phyloP scores from a whole-genome alignment of 2,888 invertebrate genomes.

The Encarsia formosa region DNA sequence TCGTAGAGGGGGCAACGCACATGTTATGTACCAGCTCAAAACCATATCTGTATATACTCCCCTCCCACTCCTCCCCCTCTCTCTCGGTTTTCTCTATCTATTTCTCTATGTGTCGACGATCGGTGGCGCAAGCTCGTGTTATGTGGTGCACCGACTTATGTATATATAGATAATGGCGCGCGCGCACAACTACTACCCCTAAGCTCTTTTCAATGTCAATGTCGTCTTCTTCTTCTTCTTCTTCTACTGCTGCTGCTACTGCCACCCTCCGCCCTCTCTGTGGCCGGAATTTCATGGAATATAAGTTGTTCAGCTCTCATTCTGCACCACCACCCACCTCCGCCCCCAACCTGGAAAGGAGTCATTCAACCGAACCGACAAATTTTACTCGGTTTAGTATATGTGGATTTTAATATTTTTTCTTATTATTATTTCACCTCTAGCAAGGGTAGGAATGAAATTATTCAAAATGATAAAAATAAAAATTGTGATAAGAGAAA shows the following conservation, averaged over 20 bases:
- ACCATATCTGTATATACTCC: neutral
- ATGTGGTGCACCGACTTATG: neutral
- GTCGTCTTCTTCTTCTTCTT: slow-evolving; percentile 18
- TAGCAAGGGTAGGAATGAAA: too few relatives aligned
- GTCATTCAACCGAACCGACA: neutral
- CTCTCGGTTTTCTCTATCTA: neutral
- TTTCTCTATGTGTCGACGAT: neutral
- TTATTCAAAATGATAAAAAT: too few relatives aligned
- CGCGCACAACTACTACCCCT: slow-evolving; percentile 11
- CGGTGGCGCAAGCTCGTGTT: neutral
- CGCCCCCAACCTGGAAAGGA: slow-evolving; percentile 1
- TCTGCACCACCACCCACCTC: neutral
- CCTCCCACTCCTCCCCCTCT: neutral
- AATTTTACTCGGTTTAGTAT: too few relatives aligned
- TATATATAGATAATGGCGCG: neutral
- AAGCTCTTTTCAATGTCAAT: slow-evolving; percentile 26
- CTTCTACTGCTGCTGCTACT: neutral
- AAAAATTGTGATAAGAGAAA: too few relatives aligned
- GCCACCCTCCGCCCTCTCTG: slow-evolving; percentile 1
- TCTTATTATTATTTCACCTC: too few relatives aligned
- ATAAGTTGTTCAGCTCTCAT: slow-evolving; percentile 4
- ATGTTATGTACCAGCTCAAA: neutral
- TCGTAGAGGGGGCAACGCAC: neutral
- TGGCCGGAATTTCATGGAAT: slow-evolving; percentile 18
- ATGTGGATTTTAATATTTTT: too few relatives aligned